Evolutionary conservation across 1,140 invertebrate species (phyloP), one percentile per base, ranked within the genome.

Genomic region (Chelonus insularis): DNA sequence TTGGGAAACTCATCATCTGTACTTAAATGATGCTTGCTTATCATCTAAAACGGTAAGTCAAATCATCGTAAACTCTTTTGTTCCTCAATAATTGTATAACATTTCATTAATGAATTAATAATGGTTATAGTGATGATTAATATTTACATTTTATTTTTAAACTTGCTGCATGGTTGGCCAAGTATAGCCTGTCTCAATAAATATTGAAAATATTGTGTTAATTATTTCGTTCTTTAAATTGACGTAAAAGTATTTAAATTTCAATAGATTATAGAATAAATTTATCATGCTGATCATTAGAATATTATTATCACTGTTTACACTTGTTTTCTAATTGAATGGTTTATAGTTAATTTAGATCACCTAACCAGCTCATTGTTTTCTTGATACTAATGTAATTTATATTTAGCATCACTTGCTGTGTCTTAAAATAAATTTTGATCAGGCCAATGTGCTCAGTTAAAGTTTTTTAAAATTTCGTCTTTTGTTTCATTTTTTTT

Each of bases 1-100:
- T 61, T 93, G 91, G 91, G 91, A 93, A 76, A 89, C 85, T 36
- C 91, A 93, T 75, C 87, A 88, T 69, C 80, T 93, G 2, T 86
- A 87, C 62, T 78, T 93, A 50, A 86, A 86, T 66, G 86, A 89
- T 67, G 83, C 86, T 14, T 86, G 88, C 68, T 87, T 94, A 41
- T 84, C 87, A 45, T 92, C 91, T 0, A 88, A 87, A 81, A 89
- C 89, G 83, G 91, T 93, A 76, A 86, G 89, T 84, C 65, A 39
- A 16, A n/a, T n/a, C n/a, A n/a, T n/a, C n/a, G n/a, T n/a, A n/a
- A n/a, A n/a, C n/a, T n/a, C n/a, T n/a, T n/a, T n/a, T n/a, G n/a
- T n/a, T n/a, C n/a, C n/a, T n/a, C n/a, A n/a, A n/a, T n/a, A n/a
- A n/a, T n/a, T n/a, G n/a, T n/a, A n/a, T n/a, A n/a, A n/a, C n/a